Evolutionary conservation across 2,797 vertebrate species (phyloP).

Genomic region (Hypotaenidia okinawae): DNA sequence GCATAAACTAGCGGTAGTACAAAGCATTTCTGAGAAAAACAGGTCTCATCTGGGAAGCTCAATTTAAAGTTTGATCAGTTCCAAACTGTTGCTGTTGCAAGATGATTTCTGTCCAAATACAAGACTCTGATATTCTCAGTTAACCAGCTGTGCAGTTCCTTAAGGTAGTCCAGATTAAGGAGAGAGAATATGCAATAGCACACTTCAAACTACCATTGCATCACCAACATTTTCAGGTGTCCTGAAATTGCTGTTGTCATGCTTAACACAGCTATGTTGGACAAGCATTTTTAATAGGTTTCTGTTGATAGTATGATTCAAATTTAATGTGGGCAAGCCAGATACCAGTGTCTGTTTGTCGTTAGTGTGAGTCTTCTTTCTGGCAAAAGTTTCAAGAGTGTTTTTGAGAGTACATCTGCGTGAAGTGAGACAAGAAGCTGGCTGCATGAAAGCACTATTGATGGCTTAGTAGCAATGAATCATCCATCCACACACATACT

Average conservation of each 20-base stretch:
- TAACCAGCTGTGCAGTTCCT: neutral
- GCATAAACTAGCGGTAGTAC: neutral
- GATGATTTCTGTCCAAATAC: neutral
- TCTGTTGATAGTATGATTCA: neutral
- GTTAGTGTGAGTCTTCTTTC: neutral
- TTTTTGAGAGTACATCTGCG: neutral
- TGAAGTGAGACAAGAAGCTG: neutral
- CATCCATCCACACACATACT: neutral
- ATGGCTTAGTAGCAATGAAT: neutral
- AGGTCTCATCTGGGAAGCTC: neutral
- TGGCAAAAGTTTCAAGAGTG: neutral
- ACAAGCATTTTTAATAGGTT: neutral
- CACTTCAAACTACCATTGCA: neutral
- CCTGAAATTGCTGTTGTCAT: neutral
- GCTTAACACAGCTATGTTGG: neutral
- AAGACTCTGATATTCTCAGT: neutral
- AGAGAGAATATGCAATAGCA: neutral
- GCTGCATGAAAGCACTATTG: neutral
- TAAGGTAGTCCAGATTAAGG: neutral
- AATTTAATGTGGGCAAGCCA: neutral
- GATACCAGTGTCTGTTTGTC: neutral
- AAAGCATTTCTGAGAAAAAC: neutral
- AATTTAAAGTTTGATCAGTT: neutral
- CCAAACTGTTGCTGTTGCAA: neutral
- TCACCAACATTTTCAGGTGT: neutral